Evolutionary conservation across 2,113 vertebrate genomes (phyloP).

Genomic region (Laticauda colubrina): DNA sequence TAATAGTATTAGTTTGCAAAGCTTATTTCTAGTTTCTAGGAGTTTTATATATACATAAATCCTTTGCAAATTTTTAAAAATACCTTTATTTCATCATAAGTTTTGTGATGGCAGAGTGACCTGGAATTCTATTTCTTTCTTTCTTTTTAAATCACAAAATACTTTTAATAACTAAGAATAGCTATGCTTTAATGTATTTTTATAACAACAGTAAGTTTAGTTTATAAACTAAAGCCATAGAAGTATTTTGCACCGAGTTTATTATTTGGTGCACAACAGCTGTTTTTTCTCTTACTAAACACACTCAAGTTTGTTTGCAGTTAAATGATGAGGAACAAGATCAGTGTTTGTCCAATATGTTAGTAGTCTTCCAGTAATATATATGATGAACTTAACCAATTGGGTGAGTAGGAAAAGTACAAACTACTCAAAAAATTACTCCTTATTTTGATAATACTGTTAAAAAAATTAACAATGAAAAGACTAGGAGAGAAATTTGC

Average conservation of each 20-base stretch:
- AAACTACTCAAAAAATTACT: background rate
- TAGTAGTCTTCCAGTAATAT: constrained; percentile 29
- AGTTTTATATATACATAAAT: background rate
- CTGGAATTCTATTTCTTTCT: background rate
- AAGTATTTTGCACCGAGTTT: background rate
- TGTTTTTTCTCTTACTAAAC: background rate
- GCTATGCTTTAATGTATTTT: background rate
- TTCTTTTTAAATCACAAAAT: background rate
- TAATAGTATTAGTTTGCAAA: background rate
- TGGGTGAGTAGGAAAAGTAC: background rate
- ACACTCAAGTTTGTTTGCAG: background rate
- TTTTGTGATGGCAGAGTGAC: background rate
- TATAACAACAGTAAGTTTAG: background rate
- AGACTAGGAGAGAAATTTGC: constrained; percentile 32
- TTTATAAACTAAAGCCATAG: background rate
- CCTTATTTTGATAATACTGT: constrained; percentile 20
- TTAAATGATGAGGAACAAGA: constrained; percentile 24
- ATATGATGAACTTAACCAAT: constrained; percentile 7
- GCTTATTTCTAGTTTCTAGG: background rate
- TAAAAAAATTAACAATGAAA: background rate
- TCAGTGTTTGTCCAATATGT: background rate
- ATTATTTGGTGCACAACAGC: background rate
- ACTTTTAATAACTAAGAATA: background rate
- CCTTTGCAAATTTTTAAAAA: background rate
- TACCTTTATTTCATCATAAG: background rate